phyloP scores from a whole-genome alignment of 2,888 invertebrate species.

The Bursaphelenchus okinawaensis region DNA sequence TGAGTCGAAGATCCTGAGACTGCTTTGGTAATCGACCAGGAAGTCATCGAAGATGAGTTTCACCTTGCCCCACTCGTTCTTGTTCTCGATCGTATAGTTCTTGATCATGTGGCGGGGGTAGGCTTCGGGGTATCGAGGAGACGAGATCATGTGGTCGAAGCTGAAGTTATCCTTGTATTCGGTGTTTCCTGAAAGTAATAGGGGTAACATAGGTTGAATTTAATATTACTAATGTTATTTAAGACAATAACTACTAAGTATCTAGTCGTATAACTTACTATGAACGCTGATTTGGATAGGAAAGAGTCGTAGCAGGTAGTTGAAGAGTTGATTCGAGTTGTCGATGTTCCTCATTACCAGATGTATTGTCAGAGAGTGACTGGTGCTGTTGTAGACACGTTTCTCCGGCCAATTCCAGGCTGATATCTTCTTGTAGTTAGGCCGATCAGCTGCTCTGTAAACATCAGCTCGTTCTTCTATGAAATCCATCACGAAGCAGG shows the following conservation, averaged over 20 bases:
- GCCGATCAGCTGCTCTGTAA: constrained; percentile 8
- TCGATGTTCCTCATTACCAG: constrained; percentile 27
- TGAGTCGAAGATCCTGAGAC: constrained; percentile 32
- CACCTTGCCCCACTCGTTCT: constrained; percentile 29
- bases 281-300: constrained; percentile 20
- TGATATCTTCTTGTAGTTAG: constrained; percentile 18
- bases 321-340: constrained; percentile 18
- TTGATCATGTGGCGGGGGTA: constrained; percentile 35
- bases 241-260: not conserved
- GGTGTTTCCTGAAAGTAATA: constrained; percentile 20
- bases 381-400: constrained; percentile 18
- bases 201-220: constrained; percentile 6
- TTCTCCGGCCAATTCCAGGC: constrained; percentile 22
- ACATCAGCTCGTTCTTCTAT: constrained; percentile 33
- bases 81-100: constrained; percentile 37
- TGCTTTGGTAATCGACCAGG: constrained; percentile 34
- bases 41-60: constrained; percentile 39
- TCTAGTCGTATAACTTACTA: constrained; percentile 5
- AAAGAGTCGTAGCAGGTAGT: constrained; percentile 23
- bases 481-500: constrained; percentile 32
- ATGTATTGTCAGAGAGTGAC: constrained; percentile 18
- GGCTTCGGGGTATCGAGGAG: constrained; percentile 36
- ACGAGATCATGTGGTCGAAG: constrained; percentile 27
- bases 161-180: constrained; percentile 1
- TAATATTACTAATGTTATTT: not conserved